Evolutionary conservation across 2,797 vertebrate species (phyloP), one percentile per base, ranked within the genome.

Genomic region (Acanthiza pusilla): DNA sequence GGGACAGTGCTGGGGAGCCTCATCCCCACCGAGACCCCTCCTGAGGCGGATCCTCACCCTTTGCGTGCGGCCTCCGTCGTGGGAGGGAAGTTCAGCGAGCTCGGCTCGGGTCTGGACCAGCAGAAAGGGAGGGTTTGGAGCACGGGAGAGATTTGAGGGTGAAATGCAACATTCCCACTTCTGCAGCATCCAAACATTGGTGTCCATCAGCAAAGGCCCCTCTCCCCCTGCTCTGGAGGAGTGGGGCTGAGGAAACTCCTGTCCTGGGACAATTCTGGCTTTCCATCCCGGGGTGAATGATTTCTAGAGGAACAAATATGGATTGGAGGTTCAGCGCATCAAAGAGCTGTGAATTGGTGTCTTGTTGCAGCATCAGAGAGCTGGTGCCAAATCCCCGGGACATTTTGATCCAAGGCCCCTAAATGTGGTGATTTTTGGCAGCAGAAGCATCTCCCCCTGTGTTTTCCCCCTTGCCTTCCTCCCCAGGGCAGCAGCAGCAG

Each of bases 51-150:
- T 3, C 20, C 7, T 12, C 23, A 77, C 29, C 36, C 30, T 58
- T 18, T 29, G 63, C 13, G 1, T 16, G 16, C 17, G 6, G 48
- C 27, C 21, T 21, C 38, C 7, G 0, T 3, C 1, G 0, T 32
- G 5, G 50, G 16, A 47, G 16, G 17, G 78, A 17, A 9, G 7
- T 2, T 8, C 78, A 7, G 13, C 0, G 6, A 23, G 42, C 11
- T 14, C 8, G 1, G 42, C 6, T 3, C 57, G 54, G 74, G 55
- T 70, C 77, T 12, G 54, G 51, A 5, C 2, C 43, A 9, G 53
- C 62, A 51, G 45, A 8, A 29, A 17, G 27, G 5, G 32, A 45
- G 13, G 1, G 0, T 3, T 38, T 89, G 54, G n/a, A 34, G 23
- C 68, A 48, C 6, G 7, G 9, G 53, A 54, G 48, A 3, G 13